Base-by-base conservation (phyloP, 2,888 invertebrate genomes). In the Colostygia pectinataria region DNA sequence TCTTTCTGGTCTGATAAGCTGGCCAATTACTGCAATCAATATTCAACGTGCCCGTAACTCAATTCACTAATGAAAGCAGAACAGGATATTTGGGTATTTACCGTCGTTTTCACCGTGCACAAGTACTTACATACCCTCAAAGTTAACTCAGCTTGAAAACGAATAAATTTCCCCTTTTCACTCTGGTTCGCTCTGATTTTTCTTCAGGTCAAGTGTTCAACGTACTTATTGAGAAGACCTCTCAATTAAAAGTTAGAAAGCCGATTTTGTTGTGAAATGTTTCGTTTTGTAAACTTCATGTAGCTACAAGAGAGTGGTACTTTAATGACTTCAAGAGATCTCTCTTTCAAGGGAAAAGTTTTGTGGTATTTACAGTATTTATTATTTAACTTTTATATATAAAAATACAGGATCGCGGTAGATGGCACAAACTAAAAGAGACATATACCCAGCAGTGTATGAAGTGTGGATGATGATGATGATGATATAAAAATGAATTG, bases 201-300 rank as follows among this genome's bases (percentile, higher is more conserved):
- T 41, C 41, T 45, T 37, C 27, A 31, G 41, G 37, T 47, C 46
- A 33, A 33, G 32, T 23, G 25, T 9, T 33, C n/a, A 8, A 39
- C 10, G 39, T 34, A 40, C 24, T 34, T 27, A 36, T 41, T 48
- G 12, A 28, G 18, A 43, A 51, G 29, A 38, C 9, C 51, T 42
- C 45, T 40, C 41, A 51, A 51, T 51, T 51, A 51, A 33, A 41
- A 51, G 51, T 51, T 46, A 7, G 36, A 14, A 43, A 41, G 40
- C 29, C 13, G 9, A 49, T 33, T 38, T 50, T 9, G 44, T 27
- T 34, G 43, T 29, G 10, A 12, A 46, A 34, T 40, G 34, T 36
- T 34, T 37, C 40, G 27, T 25, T 45, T 34, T 29, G 32, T 33
- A 28, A 43, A 12, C 20, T 41, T 9, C 36, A 38, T 15, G 6